Evolutionary conservation across 1,140 invertebrate species (phyloP).

Genomic region (Ostrea denselamellosa): DNA sequence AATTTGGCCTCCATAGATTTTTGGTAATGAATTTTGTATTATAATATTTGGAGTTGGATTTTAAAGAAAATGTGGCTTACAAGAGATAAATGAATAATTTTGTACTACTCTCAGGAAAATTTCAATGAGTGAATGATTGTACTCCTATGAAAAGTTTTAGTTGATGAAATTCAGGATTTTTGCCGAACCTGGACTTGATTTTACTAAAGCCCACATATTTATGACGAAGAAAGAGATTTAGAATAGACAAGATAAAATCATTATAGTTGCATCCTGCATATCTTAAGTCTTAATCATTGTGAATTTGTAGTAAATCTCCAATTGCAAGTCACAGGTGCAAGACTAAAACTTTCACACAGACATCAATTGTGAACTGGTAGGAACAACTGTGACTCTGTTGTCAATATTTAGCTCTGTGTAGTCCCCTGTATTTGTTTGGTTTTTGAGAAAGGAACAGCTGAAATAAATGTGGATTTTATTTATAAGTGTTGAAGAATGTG

Average conservation of each 20-base stretch:
- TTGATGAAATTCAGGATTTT: conserved; percentile 11
- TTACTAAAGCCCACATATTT: conserved; percentile 24
- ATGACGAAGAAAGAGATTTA: conserved; percentile 25
- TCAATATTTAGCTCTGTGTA: background rate
- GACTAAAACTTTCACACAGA: background rate
- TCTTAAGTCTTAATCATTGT: conserved; percentile 1
- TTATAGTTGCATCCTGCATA: conserved; percentile 9
- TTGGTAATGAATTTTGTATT: background rate
- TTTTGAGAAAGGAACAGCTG: too few species aligned
- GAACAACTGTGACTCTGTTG: background rate
- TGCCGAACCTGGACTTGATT: conserved; percentile 14
- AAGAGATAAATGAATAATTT: background rate
- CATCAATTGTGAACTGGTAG: background rate
- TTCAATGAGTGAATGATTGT: background rate
- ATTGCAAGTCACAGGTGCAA: background rate
- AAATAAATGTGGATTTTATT: background rate
- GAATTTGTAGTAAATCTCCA: background rate
- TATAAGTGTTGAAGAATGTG: background rate
- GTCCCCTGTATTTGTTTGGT: background rate
- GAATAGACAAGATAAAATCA: conserved; percentile 24
- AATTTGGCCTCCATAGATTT: too few species aligned
- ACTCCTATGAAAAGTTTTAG: conserved; percentile 11
- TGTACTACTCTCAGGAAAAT: background rate
- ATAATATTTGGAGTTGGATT: background rate
- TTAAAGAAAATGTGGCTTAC: background rate